These are phyloP conservation scores for Eupithecia inturbata DNA, from an alignment of 2,888 invertebrate genomes.

Conservation along the genomic window DNA sequence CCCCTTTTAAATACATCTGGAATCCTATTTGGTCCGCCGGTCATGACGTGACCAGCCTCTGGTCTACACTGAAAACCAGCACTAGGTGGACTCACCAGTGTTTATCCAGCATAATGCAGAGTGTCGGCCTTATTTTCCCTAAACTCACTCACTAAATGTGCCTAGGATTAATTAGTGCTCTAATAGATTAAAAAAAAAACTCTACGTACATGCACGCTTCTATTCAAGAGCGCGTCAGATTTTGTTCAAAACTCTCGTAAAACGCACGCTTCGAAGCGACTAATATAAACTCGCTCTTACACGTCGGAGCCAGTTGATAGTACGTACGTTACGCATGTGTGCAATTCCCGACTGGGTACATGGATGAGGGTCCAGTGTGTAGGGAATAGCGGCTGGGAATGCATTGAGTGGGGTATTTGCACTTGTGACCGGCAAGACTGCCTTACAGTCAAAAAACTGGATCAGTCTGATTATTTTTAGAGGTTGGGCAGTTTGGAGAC, in stretches of 20 bases:
- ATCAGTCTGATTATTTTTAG: not conserved
- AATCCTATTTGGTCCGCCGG: no score
- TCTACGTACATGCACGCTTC: not conserved
- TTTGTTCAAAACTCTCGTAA: not conserved
- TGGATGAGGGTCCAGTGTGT: not conserved
- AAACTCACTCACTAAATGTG: no score
- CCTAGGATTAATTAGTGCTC: no score
- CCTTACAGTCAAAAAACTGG: not conserved
- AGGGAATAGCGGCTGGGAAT: slow-evolving; percentile 17
- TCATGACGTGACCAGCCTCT: no score
- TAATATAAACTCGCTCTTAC: not conserved
- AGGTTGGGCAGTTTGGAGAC: not conserved
- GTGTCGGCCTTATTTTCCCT: no score
- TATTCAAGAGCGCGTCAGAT: not conserved
- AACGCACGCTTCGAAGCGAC: not conserved
- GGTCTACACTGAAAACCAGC: not conserved
- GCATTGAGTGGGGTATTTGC: slow-evolving; percentile 17
- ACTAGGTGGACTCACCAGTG: not conserved
- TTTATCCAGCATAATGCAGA: no score
- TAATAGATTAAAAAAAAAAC: no score
- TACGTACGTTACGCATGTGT: not conserved
- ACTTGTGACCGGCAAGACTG: slow-evolving; percentile 13
- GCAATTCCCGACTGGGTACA: not conserved
- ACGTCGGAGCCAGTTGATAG: not conserved
- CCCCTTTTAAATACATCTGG: not conserved